A percentile compares a stretch with the other conserved stretches of the same genome.
phyloP scores from a whole-genome alignment of 2,113 vertebrate genomes.

The Rhynchomys soricoides region DNA sequence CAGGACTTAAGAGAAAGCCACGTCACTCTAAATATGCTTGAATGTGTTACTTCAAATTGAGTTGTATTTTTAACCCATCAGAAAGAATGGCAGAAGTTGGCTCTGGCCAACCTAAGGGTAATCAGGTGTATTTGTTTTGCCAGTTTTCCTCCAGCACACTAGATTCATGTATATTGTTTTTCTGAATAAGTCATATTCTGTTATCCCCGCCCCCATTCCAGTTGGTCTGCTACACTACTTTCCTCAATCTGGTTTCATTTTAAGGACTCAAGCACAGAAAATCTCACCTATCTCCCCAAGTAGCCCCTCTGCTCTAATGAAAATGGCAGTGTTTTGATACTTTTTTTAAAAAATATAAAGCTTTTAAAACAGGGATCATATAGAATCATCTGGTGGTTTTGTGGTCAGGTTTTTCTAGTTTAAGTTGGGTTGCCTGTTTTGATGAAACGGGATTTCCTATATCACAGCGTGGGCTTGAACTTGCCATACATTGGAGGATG shows the following conservation, averaged over 20 bases:
- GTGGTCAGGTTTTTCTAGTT: background rate
- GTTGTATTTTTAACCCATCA: background rate
- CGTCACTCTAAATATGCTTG: background rate
- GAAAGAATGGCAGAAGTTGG: background rate
- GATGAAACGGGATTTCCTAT: background rate
- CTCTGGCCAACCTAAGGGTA: background rate
- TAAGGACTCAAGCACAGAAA: background rate
- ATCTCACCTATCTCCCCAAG: background rate
- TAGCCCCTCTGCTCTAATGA: background rate
- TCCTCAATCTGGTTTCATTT: background rate
- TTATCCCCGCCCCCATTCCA: no score
- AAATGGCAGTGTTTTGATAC: background rate
- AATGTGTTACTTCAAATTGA: background rate
- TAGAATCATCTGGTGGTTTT: background rate
- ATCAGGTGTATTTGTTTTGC: background rate
- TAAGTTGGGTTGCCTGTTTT: background rate
- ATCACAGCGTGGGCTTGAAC: background rate
- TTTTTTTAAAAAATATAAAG: background rate
- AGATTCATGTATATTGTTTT: background rate
- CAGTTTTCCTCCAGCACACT: background rate
- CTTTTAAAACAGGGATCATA: background rate
- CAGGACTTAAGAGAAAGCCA: background rate
- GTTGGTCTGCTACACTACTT: background rate
- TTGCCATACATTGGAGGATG: background rate
- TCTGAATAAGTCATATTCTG: background rate